Base-by-base conservation (phyloP, 2,797 vertebrate species). In the Bufotes viridis region DNA sequence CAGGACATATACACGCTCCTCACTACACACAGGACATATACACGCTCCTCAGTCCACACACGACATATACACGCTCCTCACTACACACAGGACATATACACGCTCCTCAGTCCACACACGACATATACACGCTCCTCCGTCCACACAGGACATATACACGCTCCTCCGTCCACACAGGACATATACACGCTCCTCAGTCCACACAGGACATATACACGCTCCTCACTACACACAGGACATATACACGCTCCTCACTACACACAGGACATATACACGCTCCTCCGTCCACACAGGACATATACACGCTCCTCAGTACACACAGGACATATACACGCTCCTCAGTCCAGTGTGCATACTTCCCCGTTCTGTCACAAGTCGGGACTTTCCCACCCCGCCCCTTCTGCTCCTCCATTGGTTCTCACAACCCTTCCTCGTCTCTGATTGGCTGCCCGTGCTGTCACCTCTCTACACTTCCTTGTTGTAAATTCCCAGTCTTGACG, bases 391-490 rank as follows among this genome's bases (percentile, higher is more conserved):
- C 55, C 58, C 51, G 61, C 63, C 75, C 4, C 18, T 26, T 22
- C 51, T 53, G 51, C 49, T 69, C n/a, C 0, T 3, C 22, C 6
- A 86, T 86, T 79, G 76, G 85, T 6, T 80, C 15, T 1, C 11
- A 22, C 3, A 29, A 22, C 24, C 11, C 0, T 24, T 9, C 3
- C 60, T 51, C n/a, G 13, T 57, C 22, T 0, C 29, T 86, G 75
- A 80, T 80, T 86, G 76, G 85, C 24, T 70, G 63, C 1, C 53
- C 51, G 11, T 1, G 42, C 17, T 26, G 20, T 55, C 18, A 13
- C 7, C 7, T 11, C 55, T 42, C 2, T 34, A 63, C 75, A 78
- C 60, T 85, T 85, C 84, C 84, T 85, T 10, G 49, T 85, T 85
- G 74, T 85, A 67, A 65, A 78, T 67, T 78, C 74, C 84, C 51